phyloP scores from a whole-genome alignment of 2,797 vertebrate species.

The Heteromormyrus szaboi region DNA sequence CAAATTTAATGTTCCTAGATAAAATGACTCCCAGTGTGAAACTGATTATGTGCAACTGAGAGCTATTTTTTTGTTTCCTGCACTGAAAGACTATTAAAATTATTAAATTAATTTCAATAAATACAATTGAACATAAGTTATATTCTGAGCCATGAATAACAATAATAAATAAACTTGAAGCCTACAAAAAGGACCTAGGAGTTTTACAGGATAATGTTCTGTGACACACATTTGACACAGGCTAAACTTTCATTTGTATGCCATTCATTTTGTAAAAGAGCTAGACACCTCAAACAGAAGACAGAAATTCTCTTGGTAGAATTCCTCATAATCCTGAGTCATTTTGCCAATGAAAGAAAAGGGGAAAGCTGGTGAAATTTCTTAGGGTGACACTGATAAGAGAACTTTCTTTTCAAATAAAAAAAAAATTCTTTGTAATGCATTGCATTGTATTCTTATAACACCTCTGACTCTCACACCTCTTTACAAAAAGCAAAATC shows the following conservation, averaged over 20 bases:
- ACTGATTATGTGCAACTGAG: not conserved
- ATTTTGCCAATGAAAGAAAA: not conserved
- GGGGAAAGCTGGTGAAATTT: not conserved
- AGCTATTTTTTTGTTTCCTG: not conserved
- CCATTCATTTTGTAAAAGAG: not conserved
- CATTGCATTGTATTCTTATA: not conserved
- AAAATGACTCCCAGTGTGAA: not conserved
- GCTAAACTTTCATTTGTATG: not conserved
- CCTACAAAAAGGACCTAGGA: not conserved
- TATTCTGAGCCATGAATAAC: not conserved
- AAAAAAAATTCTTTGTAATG: not conserved
- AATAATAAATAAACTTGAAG: not conserved
- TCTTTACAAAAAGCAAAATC: not conserved
- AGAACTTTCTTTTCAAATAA: not conserved
- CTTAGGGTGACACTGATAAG: not conserved
- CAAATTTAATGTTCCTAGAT: not conserved
- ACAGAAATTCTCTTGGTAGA: not conserved
- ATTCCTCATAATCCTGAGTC: constrained; percentile 8
- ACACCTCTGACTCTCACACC: not conserved
- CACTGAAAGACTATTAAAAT: not conserved
- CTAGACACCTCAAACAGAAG: not conserved
- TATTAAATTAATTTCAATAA: not conserved
- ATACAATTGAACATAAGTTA: not conserved
- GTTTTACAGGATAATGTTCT: not conserved
- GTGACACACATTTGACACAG: not conserved